Evolutionary conservation across 2,113 vertebrate genomes (phyloP).

Genomic region (Macroglossus sobrinus): DNA sequence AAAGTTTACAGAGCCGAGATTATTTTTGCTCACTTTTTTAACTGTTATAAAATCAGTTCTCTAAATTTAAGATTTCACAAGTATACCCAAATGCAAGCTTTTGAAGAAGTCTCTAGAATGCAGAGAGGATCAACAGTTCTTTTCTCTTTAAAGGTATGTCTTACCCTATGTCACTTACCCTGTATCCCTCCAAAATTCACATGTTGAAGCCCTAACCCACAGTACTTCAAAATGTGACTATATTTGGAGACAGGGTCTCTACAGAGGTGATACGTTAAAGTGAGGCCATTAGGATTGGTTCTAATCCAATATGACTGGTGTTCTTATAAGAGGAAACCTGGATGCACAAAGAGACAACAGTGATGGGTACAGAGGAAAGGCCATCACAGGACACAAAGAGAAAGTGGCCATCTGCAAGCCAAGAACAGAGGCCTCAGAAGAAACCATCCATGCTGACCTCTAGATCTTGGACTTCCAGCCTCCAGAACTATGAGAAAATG

Average conservation of each 20-base stretch:
- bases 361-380: background rate
- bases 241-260: background rate
- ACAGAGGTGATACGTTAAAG: background rate
- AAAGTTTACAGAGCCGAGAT: background rate
- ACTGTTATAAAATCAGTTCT: background rate
- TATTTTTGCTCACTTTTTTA: background rate
- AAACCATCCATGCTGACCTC: background rate
- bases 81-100: background rate
- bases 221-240: background rate
- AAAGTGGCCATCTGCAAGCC: background rate
- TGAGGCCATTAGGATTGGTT: background rate
- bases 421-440: background rate
- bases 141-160: background rate
- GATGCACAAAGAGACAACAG: background rate
- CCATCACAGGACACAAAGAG: background rate
- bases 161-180: background rate
- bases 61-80: background rate
- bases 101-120: background rate
- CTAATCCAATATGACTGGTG: background rate
- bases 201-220: background rate
- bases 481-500: background rate
- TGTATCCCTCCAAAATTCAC: background rate
- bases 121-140: background rate
- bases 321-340: background rate
- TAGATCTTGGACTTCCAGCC: background rate